phyloP scores from a whole-genome alignment of 92 coral and sea anemone species.

The Pocillopora meandrina region DNA sequence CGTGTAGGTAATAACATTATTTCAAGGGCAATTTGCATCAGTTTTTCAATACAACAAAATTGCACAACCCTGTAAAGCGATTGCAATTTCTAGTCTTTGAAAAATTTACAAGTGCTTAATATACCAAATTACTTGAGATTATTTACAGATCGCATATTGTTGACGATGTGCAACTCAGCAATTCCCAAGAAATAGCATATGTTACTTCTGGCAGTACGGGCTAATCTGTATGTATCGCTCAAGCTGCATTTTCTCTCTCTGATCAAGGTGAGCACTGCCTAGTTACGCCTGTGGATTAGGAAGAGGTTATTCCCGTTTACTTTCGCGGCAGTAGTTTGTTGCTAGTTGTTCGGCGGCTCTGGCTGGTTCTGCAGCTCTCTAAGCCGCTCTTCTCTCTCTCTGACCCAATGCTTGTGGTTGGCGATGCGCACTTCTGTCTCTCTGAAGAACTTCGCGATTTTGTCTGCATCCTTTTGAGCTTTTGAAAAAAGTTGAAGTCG shows the following conservation, averaged over 20 bases:
- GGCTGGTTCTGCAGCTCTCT: not conserved
- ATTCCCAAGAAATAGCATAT: too few species aligned
- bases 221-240: not conserved
- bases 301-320: not conserved
- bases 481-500: too few species aligned
- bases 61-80: too few species aligned
- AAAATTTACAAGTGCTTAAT: too few species aligned
- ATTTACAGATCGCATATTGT: not conserved
- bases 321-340: not conserved
- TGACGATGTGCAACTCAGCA: not conserved
- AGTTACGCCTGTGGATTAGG: not conserved
- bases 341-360: not conserved
- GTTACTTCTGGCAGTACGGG: too few species aligned
- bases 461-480: too few species aligned
- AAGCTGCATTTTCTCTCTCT: not conserved
- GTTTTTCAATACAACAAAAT: too few species aligned
- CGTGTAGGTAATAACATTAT: too few species aligned
- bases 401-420: not conserved
- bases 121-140: too few species aligned
- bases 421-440: not conserved
- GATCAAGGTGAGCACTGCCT: not conserved
- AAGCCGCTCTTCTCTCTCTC: not conserved
- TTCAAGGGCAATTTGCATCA: too few species aligned
- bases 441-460: too few species aligned
- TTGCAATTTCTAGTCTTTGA: too few species aligned